Percentiles rank a stretch among this genome's conserved stretches.
Conservation (phyloP, 2,113 vertebrate genomes). For the Salvelinus sp. region DNA sequence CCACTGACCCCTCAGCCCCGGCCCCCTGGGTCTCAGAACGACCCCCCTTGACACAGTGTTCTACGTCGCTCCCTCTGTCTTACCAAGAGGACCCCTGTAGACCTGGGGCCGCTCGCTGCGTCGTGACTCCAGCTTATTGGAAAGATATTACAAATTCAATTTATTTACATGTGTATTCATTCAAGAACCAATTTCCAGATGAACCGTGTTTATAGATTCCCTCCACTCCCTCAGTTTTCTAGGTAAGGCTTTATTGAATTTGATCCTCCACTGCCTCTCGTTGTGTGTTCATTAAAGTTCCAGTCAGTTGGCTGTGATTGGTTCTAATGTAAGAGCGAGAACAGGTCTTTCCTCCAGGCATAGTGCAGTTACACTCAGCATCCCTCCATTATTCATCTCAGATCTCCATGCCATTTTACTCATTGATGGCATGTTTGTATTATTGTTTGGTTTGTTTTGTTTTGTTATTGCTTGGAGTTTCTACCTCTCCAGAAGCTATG, state of each 20-base stretch:
- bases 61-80: no score
- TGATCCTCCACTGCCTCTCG: no score
- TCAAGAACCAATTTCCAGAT: constrained; percentile 65
- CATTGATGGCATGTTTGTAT: constrained; percentile 12
- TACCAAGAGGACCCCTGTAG: constrained; percentile 11
- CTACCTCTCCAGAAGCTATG: no score
- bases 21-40: no score
- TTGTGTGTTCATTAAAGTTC: no score
- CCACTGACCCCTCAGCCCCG: no score
- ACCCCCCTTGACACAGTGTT: no score
- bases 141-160: no score
- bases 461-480: no score
- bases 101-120: constrained; percentile 51
- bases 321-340: constrained; percentile 56
- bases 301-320: constrained; percentile 7
- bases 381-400: constrained; percentile 36
- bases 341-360: constrained; percentile 53
- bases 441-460: not conserved
- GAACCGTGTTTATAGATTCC: constrained; percentile 64
- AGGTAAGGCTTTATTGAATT: constrained; percentile 50
- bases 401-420: constrained; percentile 24
- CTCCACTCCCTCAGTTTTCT: constrained; percentile 46
- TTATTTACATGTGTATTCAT: constrained; percentile 71
- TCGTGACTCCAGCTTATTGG: constrained; percentile 66
- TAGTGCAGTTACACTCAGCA: constrained; percentile 36